Percentiles rank a stretch among this genome's conserved stretches.
Conservation (phyloP, 1,140 invertebrate genomes). For the Drosophila ficusphila region DNA sequence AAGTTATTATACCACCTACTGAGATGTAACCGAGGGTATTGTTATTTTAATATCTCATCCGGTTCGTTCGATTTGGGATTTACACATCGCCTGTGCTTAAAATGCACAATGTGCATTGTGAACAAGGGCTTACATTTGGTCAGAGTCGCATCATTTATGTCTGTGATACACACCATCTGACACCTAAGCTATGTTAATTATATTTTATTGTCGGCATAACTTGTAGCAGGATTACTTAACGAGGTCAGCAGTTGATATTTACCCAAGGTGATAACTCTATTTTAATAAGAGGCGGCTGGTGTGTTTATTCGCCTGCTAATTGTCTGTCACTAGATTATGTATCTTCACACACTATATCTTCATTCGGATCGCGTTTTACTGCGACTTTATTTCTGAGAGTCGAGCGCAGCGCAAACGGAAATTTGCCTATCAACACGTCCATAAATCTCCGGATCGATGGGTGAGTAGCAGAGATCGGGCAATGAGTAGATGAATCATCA, state of each 20-base stretch:
- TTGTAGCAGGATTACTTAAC: not conserved
- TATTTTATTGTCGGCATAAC: not conserved
- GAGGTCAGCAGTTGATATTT: not conserved
- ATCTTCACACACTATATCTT: conserved; percentile 36
- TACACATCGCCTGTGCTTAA: no score
- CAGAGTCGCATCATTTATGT: not conserved
- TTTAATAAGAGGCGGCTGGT: conserved; percentile 6
- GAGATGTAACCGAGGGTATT: not conserved
- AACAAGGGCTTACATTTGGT: not conserved
- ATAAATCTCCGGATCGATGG: conserved; percentile 64
- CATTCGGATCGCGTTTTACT: conserved; percentile 12
- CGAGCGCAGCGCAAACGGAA: conserved; percentile 41
- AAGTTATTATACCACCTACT: conserved; percentile 40
- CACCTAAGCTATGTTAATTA: no score
- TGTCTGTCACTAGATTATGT: conserved; percentile 32
- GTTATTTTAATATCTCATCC: no score
- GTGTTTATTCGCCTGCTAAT: conserved; percentile 21
- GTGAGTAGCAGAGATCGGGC: conserved; percentile 11
- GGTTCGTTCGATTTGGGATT: no score
- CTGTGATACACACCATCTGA: no score
- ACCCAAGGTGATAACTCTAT: not conserved
- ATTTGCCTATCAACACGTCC: conserved; percentile 76
- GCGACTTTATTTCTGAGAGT: conserved; percentile 11
- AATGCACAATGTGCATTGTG: conserved; percentile 1
- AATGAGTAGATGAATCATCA: conserved; percentile 45